Evolutionary conservation across 2,113 vertebrate genomes (phyloP).

Genomic region (Etia nguti): DNA sequence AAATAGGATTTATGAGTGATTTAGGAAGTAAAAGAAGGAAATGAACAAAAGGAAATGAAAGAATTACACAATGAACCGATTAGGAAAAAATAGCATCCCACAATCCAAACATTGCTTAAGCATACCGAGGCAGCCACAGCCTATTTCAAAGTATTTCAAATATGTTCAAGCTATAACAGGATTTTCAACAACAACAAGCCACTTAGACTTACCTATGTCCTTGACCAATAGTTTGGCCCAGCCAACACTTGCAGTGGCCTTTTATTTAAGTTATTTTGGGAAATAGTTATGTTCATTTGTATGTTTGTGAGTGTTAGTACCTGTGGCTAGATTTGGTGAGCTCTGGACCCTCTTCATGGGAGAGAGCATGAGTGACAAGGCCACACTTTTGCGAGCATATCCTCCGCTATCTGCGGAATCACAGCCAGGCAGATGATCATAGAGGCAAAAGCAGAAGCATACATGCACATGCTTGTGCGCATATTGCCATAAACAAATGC

Average conservation of each 20-base stretch:
- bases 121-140: background rate
- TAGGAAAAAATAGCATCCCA: background rate
- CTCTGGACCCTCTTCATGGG: slow-evolving; percentile 98
- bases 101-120: slow-evolving; percentile 1
- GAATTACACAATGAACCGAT: background rate
- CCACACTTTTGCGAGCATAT: slow-evolving; percentile 85
- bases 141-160: slow-evolving; percentile 3
- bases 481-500: background rate
- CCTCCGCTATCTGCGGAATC: slow-evolving; percentile 95
- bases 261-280: background rate
- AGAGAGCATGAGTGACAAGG: slow-evolving; percentile 90
- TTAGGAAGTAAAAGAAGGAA: background rate
- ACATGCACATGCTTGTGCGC: slow-evolving; percentile 56
- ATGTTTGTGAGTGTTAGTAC: slow-evolving; percentile 76
- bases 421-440: slow-evolving; percentile 62
- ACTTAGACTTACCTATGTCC: slow-evolving; percentile 16
- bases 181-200: background rate
- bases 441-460: slow-evolving; percentile 61
- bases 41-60: background rate
- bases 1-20: background rate
- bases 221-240: background rate
- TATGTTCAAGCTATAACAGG: background rate
- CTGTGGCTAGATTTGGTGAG: slow-evolving; percentile 93
- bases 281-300: background rate
- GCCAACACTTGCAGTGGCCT: background rate